phyloP scores from a whole-genome alignment of 2,113 vertebrate genomes.

The Rhabdomys dilectus region DNA sequence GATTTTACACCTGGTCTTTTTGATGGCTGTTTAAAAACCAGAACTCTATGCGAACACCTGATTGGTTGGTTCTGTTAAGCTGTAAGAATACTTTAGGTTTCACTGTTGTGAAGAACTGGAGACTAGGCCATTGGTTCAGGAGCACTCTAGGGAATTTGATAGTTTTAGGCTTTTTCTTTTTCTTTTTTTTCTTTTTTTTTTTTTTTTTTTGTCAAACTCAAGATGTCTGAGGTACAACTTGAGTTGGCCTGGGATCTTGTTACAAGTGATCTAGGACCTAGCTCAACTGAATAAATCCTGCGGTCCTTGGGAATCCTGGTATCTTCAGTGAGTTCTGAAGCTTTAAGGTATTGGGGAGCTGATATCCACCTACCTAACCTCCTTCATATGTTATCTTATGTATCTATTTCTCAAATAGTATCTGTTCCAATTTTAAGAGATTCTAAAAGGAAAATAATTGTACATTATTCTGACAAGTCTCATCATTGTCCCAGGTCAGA shows the following conservation, averaged over 20 bases:
- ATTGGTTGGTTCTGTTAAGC: neutral
- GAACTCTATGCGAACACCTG: neutral
- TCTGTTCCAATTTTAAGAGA: slow-evolving; percentile 25
- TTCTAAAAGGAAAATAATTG: neutral
- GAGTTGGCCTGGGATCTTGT: neutral
- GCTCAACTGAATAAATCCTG: neutral
- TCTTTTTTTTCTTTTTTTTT: slow-evolving; percentile 61
- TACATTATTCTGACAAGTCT: neutral
- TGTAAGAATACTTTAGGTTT: neutral
- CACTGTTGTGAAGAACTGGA: slow-evolving; percentile 10
- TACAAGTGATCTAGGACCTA: neutral
- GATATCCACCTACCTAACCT: neutral
- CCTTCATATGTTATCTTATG: neutral
- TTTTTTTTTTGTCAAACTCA: slow-evolving; percentile 39
- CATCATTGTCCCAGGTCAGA: neutral
- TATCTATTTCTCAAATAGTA: slow-evolving; percentile 2
- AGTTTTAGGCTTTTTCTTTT: slow-evolving; percentile 17
- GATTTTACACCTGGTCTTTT: neutral
- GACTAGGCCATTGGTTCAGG: neutral
- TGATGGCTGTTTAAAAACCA: neutral
- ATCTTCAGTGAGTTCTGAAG: neutral
- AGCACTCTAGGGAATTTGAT: neutral
- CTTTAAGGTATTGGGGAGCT: neutral
- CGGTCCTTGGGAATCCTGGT: neutral
- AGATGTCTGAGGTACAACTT: neutral